Base-by-base conservation (phyloP, 2,888 invertebrate species). In the Sipha maydis region DNA sequence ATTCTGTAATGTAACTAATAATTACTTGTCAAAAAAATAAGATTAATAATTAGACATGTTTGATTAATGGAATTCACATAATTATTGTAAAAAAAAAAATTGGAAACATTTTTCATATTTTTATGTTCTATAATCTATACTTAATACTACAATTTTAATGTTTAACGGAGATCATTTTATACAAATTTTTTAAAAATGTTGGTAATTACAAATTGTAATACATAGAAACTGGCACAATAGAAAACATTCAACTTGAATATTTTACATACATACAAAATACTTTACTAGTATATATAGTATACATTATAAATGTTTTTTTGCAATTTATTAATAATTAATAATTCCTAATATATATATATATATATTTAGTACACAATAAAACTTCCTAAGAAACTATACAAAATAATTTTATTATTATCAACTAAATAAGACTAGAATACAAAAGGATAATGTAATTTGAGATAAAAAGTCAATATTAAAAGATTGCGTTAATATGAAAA, bases 401-500 rank as follows among this genome's bases (percentile, higher is more conserved):
- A 82, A 75, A 67, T 80, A 88, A 71, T 80, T 56, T 71, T 77
- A 85, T 75, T 17, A 61, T 82, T 88, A 88, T 75, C 67, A 75
- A 25, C 82, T 82, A 88, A 88, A 75, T 88, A 75, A 88, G 88
- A 88, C 88, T 88, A 88, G 88, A 88, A 88, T 88, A 88, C 82
- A 88, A 88, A 88, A 88, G 88, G 80, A 88, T 82, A 82, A 82
- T 76, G 71, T 88, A 75, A 82, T 88, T 80, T 80, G 75, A 82
- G 76, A 78, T 69, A 78, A 88, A 86, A 88, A 75, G 88, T 82
- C 88, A 67, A 88, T 75, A 82, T 34, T 41, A 61, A 28, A 88
- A 82, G 56, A 61, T n/a, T 88, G 54, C 21, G 11, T 48, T 67
- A 73, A 75, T 75, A 61, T 61, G 48, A 88, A 76, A 41, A 28